Evolutionary conservation across 2,797 vertebrate species (phyloP).

Genomic region (Rhinella marina): DNA sequence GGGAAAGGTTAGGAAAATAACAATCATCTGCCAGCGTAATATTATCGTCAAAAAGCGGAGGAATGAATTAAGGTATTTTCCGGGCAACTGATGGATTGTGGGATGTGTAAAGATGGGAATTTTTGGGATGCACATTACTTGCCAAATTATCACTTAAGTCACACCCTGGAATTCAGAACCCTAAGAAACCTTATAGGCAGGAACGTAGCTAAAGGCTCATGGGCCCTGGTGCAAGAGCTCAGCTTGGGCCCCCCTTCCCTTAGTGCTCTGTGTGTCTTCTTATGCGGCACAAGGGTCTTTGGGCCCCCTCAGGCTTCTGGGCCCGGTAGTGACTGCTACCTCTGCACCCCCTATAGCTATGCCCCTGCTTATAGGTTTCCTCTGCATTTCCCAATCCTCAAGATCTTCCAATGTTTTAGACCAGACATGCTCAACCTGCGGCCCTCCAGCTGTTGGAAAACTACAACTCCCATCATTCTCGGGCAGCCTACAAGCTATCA

Average conservation of each 20-base stretch:
- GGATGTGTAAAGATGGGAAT: slow-evolving; percentile 10
- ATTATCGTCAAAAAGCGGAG: slow-evolving; percentile 21
- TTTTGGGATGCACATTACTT: not conserved
- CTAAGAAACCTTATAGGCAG: not conserved
- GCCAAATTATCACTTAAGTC: slow-evolving; percentile 18
- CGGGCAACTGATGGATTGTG: slow-evolving; percentile 19
- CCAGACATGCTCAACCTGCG: too few species aligned
- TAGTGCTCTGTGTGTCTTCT: too few species aligned
- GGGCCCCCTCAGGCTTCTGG: too few species aligned
- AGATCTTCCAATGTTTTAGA: slow-evolving; percentile 11
- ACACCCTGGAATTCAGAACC: slow-evolving; percentile 16
- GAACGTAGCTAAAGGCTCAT: too few species aligned
- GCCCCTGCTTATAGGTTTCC: not conserved
- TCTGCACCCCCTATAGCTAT: too few species aligned
- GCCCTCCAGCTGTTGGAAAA: too few species aligned
- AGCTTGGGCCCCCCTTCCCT: too few species aligned
- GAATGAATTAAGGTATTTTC: slow-evolving; percentile 38
- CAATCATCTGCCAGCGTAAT: not conserved
- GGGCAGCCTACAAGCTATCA: too few species aligned
- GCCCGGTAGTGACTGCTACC: too few species aligned
- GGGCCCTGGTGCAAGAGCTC: too few species aligned
- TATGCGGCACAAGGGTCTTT: too few species aligned
- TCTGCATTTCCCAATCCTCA: slow-evolving; percentile 20
- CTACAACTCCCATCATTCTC: too few species aligned
- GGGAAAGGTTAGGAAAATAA: slow-evolving; percentile 53